Percentiles rank a stretch among this genome's conserved stretches.
Evolutionary conservation across 1,140 invertebrate genomes (phyloP).

Genomic region (Drosophila auraria): DNA sequence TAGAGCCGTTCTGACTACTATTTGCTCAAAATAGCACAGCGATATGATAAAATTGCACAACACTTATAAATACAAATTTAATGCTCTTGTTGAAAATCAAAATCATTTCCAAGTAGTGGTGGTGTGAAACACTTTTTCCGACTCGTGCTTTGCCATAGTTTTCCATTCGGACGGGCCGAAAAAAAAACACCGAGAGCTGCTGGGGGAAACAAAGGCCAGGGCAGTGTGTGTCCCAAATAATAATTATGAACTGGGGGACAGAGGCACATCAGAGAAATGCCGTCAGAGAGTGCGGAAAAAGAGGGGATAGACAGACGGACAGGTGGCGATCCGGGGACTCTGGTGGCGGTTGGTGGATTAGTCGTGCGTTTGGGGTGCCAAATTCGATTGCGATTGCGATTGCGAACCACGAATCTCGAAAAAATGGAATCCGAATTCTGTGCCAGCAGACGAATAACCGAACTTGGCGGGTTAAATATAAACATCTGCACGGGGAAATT

Average conservation of each 20-base stretch:
- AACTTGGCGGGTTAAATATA: slow-evolving; percentile 18
- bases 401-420: slow-evolving; percentile 19
- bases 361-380: slow-evolving; percentile 64
- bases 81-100: neutral
- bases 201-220: slow-evolving; percentile 21
- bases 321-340: slow-evolving; percentile 57
- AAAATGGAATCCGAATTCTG: slow-evolving; percentile 59
- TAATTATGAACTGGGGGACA: slow-evolving; percentile 47
- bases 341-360: slow-evolving; percentile 62
- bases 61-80: slow-evolving; percentile 12
- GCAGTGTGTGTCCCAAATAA: slow-evolving; percentile 23
- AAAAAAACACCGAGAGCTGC: slow-evolving; percentile 2
- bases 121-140: neutral
- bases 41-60: slow-evolving; percentile 1
- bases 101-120: neutral
- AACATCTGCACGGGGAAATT: slow-evolving; percentile 45
- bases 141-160: slow-evolving; percentile 7
- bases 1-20: neutral
- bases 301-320: slow-evolving; percentile 24
- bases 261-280: slow-evolving; percentile 24
- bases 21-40: neutral
- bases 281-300: slow-evolving; percentile 1
- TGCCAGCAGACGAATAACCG: slow-evolving; percentile 29
- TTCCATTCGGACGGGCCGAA: slow-evolving; percentile 17
- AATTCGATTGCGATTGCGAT: slow-evolving; percentile 38